Evolutionary conservation across 2,113 vertebrate species (phyloP).

Genomic region (Takifugu bimaculatus): DNA sequence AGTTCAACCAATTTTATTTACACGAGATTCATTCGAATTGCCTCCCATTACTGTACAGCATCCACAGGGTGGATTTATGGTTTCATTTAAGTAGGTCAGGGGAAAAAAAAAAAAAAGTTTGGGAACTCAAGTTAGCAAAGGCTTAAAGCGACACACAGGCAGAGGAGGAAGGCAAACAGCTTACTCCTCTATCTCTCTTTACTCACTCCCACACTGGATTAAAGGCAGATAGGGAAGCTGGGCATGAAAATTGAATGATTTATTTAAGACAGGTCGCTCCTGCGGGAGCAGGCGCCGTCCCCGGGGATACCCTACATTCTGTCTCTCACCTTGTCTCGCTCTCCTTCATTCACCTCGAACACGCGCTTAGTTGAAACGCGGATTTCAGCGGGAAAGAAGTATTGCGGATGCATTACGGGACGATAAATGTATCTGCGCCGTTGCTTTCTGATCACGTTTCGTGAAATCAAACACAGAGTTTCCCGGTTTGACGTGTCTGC

Average conservation of each 20-base stretch:
- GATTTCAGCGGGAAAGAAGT: constrained; percentile 26
- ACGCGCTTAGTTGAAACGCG: constrained; percentile 27
- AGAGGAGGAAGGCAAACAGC: constrained; percentile 68
- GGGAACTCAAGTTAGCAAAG: constrained; percentile 62
- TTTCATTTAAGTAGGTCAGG: constrained; percentile 68
- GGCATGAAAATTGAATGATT: constrained; percentile 70
- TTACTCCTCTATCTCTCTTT: constrained; percentile 63
- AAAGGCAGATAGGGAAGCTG: constrained; percentile 65
- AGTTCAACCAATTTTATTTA: neutral
- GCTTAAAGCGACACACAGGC: constrained; percentile 65
- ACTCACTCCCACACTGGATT: constrained; percentile 69
- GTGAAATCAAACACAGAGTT: constrained; percentile 11
- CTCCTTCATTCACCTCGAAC: constrained; percentile 21
- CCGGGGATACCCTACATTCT: constrained; percentile 60
- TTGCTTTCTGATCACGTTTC: constrained; percentile 14
- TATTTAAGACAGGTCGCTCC: constrained; percentile 71
- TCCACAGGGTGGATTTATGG: constrained; percentile 57
- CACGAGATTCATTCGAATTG: neutral
- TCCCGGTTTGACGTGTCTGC: constrained; percentile 19
- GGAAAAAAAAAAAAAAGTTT: constrained; percentile 52
- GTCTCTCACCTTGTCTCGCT: constrained; percentile 26
- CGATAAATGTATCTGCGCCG: too few relatives aligned
- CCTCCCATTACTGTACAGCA: constrained; percentile 52
- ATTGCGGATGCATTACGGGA: constrained; percentile 31
- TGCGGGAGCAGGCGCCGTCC: constrained; percentile 56